These are phyloP conservation scores for Drosophila nebulosa DNA, from an alignment of 1,140 invertebrate genomes.

Conservation along the genomic window DNA sequence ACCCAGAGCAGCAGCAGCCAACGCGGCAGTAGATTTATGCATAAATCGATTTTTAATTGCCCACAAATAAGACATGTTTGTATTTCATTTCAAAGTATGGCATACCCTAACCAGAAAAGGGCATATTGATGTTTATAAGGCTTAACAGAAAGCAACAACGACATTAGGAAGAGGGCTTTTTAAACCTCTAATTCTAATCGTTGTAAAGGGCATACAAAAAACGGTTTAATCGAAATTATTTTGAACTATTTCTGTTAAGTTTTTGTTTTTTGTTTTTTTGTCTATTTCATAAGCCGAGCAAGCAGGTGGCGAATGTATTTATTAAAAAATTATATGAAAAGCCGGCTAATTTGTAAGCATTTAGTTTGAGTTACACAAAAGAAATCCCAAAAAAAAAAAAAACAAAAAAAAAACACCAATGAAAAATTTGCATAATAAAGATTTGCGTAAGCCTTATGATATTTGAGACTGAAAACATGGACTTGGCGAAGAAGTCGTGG, in stretches of 20 bases:
- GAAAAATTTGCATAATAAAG: conserved; percentile 59
- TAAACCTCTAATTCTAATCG: no score
- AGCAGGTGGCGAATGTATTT: conserved; percentile 40
- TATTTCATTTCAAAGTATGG: neutral
- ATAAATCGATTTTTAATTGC: conserved; percentile 77
- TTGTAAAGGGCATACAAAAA: no score
- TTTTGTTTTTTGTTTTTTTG: neutral
- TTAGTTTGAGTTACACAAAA: conserved; percentile 40
- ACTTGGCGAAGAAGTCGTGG: conserved; percentile 11
- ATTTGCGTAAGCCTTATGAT: conserved; percentile 55
- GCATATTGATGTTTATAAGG: neutral
- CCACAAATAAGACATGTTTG: conserved; percentile 31
- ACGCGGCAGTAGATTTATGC: conserved; percentile 11
- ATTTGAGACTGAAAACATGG: conserved; percentile 29
- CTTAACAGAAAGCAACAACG: neutral
- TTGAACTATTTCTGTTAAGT: no score
- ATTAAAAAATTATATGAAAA: conserved; percentile 26
- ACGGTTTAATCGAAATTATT: no score
- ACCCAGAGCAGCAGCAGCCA: conserved; percentile 21
- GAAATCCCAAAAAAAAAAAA: conserved; percentile 8
- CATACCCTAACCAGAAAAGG: neutral
- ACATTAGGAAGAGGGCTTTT: no score
- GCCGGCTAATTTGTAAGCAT: conserved; percentile 62
- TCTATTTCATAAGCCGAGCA: conserved; percentile 46
- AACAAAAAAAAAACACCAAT: neutral